Base-by-base conservation (phyloP, 2,888 invertebrate genomes). In the Notocelia uddmanniana region DNA sequence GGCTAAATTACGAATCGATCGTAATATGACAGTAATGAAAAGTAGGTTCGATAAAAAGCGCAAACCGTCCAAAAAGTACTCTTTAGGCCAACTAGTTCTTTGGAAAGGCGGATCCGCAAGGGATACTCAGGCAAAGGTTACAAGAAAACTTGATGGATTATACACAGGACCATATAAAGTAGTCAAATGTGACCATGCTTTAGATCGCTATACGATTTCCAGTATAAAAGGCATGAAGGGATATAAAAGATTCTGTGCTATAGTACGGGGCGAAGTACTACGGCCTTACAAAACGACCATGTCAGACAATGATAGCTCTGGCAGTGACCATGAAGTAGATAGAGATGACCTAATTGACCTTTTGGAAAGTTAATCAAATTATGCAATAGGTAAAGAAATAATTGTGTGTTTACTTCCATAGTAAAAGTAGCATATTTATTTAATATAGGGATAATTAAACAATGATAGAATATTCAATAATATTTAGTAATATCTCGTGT, bases 271-370 rank as follows among this genome's bases (percentile, higher is more conserved):
- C 6, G 76, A 77, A 48, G 19, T 50, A 0, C 41, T 76, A 2
- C 58, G 76, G 11, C 76, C 76, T 8, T 78, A 76, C 63, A 75
- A 69, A 58, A 11, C 74, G 0, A 50, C 67, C 9, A n/a, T 76
- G 1, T 69, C 75, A 9, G 72, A 74, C 48, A 41, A 60, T 37
- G 71, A 70, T 34, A 72, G 59, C 50, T 58, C 74, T 19, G 60
- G 67, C 37, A 68, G 71, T 50, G 77, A 76, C 15, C 72, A 60
- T 8, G 75, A 76, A 48, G 50, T 76, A 55, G 77, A 77, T 37
- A 67, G 76, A 2, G 75, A 77, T 55, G 77, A 77, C 55, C 59
- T 78, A 15, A 78, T 78, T 31, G 76, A 77, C 57, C 57, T 78
- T 8, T 60, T 77, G 52, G 77, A 78, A 68, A 76, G 77, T 58